Conservation (phyloP, 2,888 invertebrate species). For the Tipula confusa region DNA sequence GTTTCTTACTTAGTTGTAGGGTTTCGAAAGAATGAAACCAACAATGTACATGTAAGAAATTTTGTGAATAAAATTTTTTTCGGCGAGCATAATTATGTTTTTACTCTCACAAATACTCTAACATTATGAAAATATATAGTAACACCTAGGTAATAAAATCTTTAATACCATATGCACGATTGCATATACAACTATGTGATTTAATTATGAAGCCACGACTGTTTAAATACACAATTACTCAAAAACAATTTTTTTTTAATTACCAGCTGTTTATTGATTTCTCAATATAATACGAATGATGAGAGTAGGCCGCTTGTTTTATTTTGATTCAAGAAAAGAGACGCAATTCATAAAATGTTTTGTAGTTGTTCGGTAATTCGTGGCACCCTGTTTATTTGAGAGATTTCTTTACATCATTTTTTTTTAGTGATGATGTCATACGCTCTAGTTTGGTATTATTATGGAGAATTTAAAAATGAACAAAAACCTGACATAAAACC, state of each 20-base stretch:
- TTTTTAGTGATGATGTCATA: not conserved
- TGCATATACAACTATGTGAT: no score
- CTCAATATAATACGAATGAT: not conserved
- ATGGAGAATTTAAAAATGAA: not conserved
- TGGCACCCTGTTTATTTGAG: not conserved
- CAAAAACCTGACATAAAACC: no score
- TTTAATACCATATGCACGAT: no score
- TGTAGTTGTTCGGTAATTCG: not conserved
- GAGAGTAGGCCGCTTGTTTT: not conserved
- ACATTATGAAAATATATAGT: not conserved
- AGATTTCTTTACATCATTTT: not conserved
- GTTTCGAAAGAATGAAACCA: not conserved
- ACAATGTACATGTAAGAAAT: not conserved
- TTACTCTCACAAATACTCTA: not conserved
- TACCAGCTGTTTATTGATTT: constrained; percentile 4
- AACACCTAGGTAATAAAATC: no score
- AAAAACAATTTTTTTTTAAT: not conserved
- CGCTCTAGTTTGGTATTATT: no score
- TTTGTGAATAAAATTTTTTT: not conserved
- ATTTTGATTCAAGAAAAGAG: not conserved
- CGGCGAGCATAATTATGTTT: not conserved
- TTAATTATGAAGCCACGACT: not conserved
- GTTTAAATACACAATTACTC: not conserved
- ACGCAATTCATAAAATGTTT: not conserved
- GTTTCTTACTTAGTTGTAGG: constrained; percentile 13